Conservation (phyloP, 2,888 invertebrate species). For the Petrophora chlorosata region DNA sequence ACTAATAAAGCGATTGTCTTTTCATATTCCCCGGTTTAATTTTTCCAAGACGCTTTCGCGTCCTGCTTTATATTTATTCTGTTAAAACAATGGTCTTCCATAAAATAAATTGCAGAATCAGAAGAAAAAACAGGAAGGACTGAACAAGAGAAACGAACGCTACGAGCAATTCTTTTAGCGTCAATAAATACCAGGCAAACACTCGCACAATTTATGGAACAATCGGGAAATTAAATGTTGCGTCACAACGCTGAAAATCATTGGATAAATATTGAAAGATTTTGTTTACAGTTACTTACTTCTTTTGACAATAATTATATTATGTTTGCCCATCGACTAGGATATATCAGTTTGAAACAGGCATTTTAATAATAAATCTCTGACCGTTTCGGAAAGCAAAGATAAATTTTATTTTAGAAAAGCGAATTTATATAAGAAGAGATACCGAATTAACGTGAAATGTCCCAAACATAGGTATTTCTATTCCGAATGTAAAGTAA, state of each 20-base stretch:
- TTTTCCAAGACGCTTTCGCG: constrained; percentile 8
- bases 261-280: no score
- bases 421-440: no score
- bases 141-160: constrained; percentile 15
- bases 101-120: constrained; percentile 23
- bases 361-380: no score
- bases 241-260: no score
- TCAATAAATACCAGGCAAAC: constrained; percentile 26
- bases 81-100: constrained; percentile 19
- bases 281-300: no score
- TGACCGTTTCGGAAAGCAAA: no score
- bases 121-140: constrained; percentile 17
- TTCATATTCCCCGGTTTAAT: constrained; percentile 5
- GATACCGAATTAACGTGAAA: no score
- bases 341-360: no score
- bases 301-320: no score
- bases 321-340: no score
- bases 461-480: constrained; percentile 22
- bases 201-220: constrained; percentile 16
- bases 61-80: constrained; percentile 18
- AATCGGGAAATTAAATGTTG: constrained; percentile 18
- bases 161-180: constrained; percentile 25
- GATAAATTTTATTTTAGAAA: no score
- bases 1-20: constrained; percentile 11
- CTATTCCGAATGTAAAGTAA: constrained; percentile 25